phyloP scores from a whole-genome alignment of 64 coral and sea anemone genomes.

The Montipora capricornis region DNA sequence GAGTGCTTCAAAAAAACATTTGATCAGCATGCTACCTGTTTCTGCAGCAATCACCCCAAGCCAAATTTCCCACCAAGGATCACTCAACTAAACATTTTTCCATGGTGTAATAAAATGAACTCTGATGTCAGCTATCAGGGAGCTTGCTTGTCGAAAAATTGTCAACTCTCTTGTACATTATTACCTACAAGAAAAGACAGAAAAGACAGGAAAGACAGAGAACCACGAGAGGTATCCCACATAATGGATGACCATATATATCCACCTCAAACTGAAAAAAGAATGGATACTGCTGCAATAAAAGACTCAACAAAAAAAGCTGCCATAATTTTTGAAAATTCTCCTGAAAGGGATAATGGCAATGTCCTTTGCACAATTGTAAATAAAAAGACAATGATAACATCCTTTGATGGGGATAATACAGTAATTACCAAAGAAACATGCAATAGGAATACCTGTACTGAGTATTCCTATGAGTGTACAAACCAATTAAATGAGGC shows the following conservation, averaged over 20 bases:
- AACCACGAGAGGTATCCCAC: not conserved
- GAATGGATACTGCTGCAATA: not conserved
- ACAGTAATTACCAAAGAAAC: not conserved
- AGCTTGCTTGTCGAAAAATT: not conserved
- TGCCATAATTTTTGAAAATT: too few species aligned
- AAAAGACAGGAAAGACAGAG: not conserved
- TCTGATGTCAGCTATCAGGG: not conserved
- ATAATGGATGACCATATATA: not conserved
- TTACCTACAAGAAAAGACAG: not conserved
- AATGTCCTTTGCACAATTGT: not conserved
- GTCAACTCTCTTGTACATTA: not conserved
- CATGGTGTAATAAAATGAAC: not conserved
- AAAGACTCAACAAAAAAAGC: not conserved
- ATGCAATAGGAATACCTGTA: not conserved
- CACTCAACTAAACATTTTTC: not conserved
- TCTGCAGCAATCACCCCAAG: not conserved
- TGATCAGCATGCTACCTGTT: not conserved
- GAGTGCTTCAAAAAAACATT: slow-evolving; percentile 1
- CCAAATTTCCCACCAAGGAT: not conserved
- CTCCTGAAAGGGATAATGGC: not conserved
- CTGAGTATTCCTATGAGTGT: not conserved
- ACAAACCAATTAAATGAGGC: not conserved
- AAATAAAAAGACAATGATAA: not conserved
- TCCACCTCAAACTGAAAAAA: too few species aligned
- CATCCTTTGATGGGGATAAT: not conserved